These are phyloP conservation scores for Gymnocypris eckloni DNA, from an alignment of 2,797 vertebrate species.

Conservation along the genomic window DNA sequence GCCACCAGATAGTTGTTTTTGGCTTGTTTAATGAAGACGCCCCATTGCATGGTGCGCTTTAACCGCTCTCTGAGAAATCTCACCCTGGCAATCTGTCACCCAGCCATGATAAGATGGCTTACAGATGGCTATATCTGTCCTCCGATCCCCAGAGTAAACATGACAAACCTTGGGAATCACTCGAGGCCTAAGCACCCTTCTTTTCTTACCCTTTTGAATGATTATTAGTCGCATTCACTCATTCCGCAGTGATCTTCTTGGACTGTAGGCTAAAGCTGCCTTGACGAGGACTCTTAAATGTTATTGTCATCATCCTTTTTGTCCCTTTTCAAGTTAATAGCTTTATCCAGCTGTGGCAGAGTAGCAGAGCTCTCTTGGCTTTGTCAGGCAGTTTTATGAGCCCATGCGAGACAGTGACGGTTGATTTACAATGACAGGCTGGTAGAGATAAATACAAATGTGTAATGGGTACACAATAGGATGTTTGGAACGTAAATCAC, in stretches of 20 bases:
- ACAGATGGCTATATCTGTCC: constrained; percentile 53
- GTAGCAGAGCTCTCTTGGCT: constrained; percentile 40
- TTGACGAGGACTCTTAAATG: constrained; percentile 44
- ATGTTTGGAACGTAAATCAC: neutral
- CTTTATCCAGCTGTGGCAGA: constrained; percentile 63
- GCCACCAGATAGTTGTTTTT: constrained; percentile 72
- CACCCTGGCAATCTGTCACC: constrained; percentile 68
- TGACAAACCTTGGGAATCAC: constrained; percentile 58
- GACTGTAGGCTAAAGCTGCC: constrained; percentile 49
- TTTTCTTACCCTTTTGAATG: constrained; percentile 56
- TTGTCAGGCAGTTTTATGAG: constrained; percentile 26
- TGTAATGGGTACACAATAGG: constrained; percentile 35
- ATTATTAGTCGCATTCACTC: constrained; percentile 63
- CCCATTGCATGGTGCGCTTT: constrained; percentile 65
- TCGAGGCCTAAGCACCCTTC: constrained; percentile 51
- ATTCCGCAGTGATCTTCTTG: constrained; percentile 67
- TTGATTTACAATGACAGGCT: constrained; percentile 26
- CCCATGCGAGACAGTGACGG: neutral
- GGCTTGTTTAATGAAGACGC: constrained; percentile 59
- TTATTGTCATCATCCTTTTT: constrained; percentile 60
- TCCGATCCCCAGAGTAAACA: constrained; percentile 59
- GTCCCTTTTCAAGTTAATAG: constrained; percentile 64
- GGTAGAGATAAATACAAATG: constrained; percentile 30
- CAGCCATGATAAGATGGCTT: constrained; percentile 67
- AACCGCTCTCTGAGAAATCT: constrained; percentile 63